Conservation (phyloP, 2,797 vertebrate species). For the Trichosurus vulpecula region DNA sequence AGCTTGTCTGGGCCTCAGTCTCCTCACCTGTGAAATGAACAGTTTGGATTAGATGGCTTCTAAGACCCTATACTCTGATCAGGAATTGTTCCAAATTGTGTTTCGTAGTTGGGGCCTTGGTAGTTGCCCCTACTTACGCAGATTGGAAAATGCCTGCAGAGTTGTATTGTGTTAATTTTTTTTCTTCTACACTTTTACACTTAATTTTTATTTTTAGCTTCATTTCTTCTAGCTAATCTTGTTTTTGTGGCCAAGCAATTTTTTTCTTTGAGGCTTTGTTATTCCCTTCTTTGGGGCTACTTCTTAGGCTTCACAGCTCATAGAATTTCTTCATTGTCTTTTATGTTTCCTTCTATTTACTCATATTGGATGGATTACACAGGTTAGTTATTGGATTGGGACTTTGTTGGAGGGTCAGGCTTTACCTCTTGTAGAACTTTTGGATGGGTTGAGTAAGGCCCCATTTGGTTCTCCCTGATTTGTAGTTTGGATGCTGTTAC, state of each 20-base stretch:
- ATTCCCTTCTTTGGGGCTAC: not conserved
- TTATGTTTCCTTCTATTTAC: not conserved
- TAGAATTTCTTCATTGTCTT: not conserved
- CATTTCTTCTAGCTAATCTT: not conserved
- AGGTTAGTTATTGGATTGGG: not conserved
- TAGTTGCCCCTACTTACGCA: constrained; percentile 1
- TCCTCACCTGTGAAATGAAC: not conserved
- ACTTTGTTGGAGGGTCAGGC: not conserved
- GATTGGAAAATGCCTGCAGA: not conserved
- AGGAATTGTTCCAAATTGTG: not conserved
- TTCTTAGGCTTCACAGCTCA: not conserved
- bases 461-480: not conserved
- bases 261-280: not conserved
- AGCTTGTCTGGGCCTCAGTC: not conserved
- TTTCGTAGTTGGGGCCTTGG: not conserved
- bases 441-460: not conserved
- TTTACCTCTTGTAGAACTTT: not conserved
- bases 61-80: not conserved
- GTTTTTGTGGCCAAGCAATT: not conserved
- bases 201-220: constrained; percentile 13
- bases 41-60: not conserved
- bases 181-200: not conserved
- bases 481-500: not conserved
- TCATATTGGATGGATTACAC: not conserved
- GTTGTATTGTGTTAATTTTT: constrained; percentile 22